Evolutionary conservation across 2,888 invertebrate genomes (phyloP), one percentile per base, ranked within the genome.

Genomic region (Germaria angustata): DNA sequence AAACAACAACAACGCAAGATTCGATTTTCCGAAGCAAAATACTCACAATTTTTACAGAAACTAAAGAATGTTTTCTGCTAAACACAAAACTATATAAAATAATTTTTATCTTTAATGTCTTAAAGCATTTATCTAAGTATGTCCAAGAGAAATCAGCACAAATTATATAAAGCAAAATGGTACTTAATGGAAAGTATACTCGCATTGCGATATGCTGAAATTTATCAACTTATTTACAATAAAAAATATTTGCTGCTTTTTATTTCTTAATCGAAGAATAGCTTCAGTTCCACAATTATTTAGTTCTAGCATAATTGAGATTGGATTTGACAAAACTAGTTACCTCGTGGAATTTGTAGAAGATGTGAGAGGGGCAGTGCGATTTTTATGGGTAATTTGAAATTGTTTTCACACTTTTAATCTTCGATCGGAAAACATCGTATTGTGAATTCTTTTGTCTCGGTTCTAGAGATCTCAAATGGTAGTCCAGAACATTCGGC

Each of bases 1-100:
- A 53, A 83, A 11, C 63, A 36, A 13, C 85, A 84, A 28, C 55
- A 72, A 20, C 81, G 85, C 24, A 71, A 51, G 1, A 17, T 65
- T 34, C 63, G 41, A 11, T 6, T 11, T 41, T n/a, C 49, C 0
- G 63, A 69, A 22, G 61, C 61, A 13, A 85, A 80, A 69, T 46
- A 71, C 3, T 61, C 59, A 53, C 76, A 79, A n/a, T 84, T 85
- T 79, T 77, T 76, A 46, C 83, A 82, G 65, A 84, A 85, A 73
- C 8, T 85, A 1, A 73, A 51, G 34, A 81, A 84, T 77, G 36
- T 78, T 28, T 84, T 84, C 75, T 76, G 72, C 36, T 72, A 6
- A 28, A 28, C 6, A 5, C 6, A 65, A 78, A 13, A n/a, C n/a
- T n/a, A n/a, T n/a, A n/a, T n/a, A n/a, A n/a, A 22, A 34, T 34